Evolutionary conservation across 2,113 vertebrate species (phyloP), one percentile per base, ranked within the genome.

Genomic region (Terrapene triunguis): DNA sequence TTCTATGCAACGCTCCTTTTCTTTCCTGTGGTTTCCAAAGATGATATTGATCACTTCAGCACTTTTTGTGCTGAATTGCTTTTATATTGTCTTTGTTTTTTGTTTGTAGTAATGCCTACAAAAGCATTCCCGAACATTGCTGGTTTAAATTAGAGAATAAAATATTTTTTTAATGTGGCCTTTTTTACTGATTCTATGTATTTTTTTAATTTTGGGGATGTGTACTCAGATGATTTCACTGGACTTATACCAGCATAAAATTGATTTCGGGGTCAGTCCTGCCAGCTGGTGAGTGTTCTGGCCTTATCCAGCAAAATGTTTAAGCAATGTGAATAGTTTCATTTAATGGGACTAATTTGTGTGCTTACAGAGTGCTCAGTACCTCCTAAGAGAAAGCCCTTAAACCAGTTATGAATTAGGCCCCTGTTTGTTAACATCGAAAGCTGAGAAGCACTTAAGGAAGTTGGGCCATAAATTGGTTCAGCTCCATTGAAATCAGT

Each of bases 291-390:
- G 93, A 95, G 6, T 5, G 9, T 72, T 89, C 87, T 91, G 89
- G 14, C 78, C 48, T 84, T 95, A 89, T 90, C 89, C 92, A 89
- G 1, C 89, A 55, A n/a, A 88, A 82, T 25, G 27, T 72, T 76
- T 5, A 82, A 88, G 62, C 89, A 80, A 10, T 17, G 3, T 86
- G 87, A 87, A 62, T 25, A 82, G 42, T 74, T 3, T 72, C 62
- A 1, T 94, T 91, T 29, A 79, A 38, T 38, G 94, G 74, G 85
- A 80, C 48, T 95, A 51, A 55, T 82, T 22, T 53, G 51, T 82
- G 51, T 88, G 22, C 44, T 89, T 89, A 88, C 65, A 72, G 88
- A 88, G 95, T 78, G 87, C 80, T 90, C 78, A 93, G 94, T 92
- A 89, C 82, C 79, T 92, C 87, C 80, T 90, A 81, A 91, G 65